Evolutionary conservation across 1,140 invertebrate species (phyloP).

Genomic region (Brachionus paranguensis): DNA sequence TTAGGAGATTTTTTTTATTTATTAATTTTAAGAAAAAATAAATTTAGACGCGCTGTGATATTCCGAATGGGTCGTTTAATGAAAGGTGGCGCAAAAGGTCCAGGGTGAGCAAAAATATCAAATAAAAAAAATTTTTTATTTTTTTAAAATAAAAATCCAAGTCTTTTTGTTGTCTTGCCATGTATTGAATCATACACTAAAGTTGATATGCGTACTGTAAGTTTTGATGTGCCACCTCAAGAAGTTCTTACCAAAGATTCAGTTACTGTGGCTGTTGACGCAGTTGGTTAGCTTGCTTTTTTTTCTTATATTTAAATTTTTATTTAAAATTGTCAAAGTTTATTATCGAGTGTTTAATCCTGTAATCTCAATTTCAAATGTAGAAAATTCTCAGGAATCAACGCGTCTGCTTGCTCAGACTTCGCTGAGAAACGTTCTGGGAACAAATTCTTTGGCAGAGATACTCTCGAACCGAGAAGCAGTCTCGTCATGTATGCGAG

Average conservation of each 20-base stretch:
- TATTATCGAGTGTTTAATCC: constrained; percentile 42
- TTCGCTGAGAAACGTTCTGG: constrained; percentile 42
- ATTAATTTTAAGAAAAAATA: background rate
- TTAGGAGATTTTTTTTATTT: background rate
- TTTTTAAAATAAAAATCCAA: background rate
- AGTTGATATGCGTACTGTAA: constrained; percentile 42
- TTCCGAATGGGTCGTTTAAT: constrained; percentile 38
- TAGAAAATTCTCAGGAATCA: constrained; percentile 41
- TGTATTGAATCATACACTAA: constrained; percentile 40
- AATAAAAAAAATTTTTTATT: background rate
- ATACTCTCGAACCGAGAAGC: constrained; percentile 40
- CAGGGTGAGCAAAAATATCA: constrained; percentile 33
- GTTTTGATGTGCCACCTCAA: constrained; percentile 43
- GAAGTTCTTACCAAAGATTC: constrained; percentile 43
- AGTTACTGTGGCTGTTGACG: constrained; percentile 43
- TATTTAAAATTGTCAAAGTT: constrained; percentile 7
- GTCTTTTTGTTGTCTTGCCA: constrained; percentile 38
- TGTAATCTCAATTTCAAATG: constrained; percentile 40
- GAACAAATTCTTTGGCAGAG: constrained; percentile 39
- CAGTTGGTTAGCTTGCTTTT: constrained; percentile 18
- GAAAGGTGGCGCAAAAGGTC: constrained; percentile 40
- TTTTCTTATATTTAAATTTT: background rate
- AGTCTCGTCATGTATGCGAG: constrained; percentile 33
- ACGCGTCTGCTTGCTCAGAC: constrained; percentile 42
- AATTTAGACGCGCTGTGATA: constrained; percentile 39